These are phyloP conservation scores for Dreissena rostriformis DNA, from an alignment of 1,140 invertebrate species.

Conservation along the genomic window DNA sequence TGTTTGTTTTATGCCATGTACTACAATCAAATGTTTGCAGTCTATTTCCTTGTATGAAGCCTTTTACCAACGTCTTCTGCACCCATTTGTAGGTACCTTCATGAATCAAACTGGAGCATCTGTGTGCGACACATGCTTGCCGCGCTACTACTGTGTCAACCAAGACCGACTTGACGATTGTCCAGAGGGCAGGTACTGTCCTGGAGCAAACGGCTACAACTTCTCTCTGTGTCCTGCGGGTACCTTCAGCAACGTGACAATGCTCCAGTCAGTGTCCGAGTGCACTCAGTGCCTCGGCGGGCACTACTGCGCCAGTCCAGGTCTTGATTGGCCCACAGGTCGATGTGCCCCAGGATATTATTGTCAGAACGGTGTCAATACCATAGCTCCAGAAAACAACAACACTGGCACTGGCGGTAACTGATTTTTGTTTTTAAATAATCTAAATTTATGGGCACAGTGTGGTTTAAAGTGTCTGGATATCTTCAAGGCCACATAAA, in stretches of 20 bases:
- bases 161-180: constrained; percentile 73
- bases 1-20: too few species aligned
- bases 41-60: too few species aligned
- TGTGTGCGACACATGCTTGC: constrained; percentile 73
- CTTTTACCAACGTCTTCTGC: too few species aligned
- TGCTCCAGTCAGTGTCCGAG: constrained; percentile 65
- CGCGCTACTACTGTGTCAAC: constrained; percentile 78
- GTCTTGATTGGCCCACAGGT: constrained; percentile 64
- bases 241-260: constrained; percentile 70
- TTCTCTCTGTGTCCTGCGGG: constrained; percentile 70
- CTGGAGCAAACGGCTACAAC: constrained; percentile 74
- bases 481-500: too few species aligned
- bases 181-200: constrained; percentile 73
- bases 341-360: constrained; percentile 75
- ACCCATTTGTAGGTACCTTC: constrained; percentile 69
- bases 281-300: constrained; percentile 78
- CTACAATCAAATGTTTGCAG: too few species aligned
- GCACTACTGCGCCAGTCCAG: constrained; percentile 74
- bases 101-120: constrained; percentile 77
- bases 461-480: too few species aligned
- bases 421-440: too few species aligned
- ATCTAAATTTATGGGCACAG: too few species aligned
- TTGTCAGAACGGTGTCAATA: constrained; percentile 75
- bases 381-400: constrained; percentile 71
- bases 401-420: constrained; percentile 78